Conservation (phyloP, 2,888 invertebrate species). For the Dynastes tityus region DNA sequence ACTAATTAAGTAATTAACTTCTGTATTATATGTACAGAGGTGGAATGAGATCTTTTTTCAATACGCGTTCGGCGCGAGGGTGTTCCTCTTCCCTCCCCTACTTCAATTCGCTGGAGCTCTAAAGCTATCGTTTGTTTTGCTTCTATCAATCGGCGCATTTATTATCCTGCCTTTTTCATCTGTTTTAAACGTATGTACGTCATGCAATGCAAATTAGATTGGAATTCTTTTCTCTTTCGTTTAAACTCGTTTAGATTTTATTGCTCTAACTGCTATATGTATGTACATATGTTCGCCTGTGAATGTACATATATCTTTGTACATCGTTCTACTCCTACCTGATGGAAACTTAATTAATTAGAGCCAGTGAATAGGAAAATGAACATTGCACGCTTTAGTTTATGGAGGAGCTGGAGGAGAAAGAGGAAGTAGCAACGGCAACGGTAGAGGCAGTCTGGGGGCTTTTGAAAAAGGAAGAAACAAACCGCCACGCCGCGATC, state of each 20-base stretch:
- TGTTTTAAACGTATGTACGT: slow-evolving; percentile 4
- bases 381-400: slow-evolving; percentile 34
- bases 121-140: not conserved
- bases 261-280: slow-evolving; percentile 3
- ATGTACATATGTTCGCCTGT: not conserved
- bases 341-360: slow-evolving; percentile 49
- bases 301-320: slow-evolving; percentile 4
- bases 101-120: not conserved
- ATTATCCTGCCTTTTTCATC: slow-evolving; percentile 2
- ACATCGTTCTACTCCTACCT: not conserved
- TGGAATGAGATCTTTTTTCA: slow-evolving; percentile 30
- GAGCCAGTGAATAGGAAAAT: slow-evolving; percentile 50
- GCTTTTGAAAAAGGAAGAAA: not conserved
- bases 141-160: not conserved
- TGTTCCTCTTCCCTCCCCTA: not conserved
- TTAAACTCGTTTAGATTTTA: not conserved
- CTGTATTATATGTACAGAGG: slow-evolving; percentile 57
- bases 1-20: slow-evolving; percentile 67
- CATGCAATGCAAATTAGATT: not conserved
- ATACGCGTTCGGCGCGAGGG: too few species aligned
- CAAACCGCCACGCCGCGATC: not conserved
- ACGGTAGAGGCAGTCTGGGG: not conserved
- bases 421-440: not conserved
- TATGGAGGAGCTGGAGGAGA: not conserved
- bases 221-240: not conserved